These are phyloP conservation scores for Sigmodon hispidus DNA, from an alignment of 2,113 vertebrate genomes.

Conservation along the genomic window DNA sequence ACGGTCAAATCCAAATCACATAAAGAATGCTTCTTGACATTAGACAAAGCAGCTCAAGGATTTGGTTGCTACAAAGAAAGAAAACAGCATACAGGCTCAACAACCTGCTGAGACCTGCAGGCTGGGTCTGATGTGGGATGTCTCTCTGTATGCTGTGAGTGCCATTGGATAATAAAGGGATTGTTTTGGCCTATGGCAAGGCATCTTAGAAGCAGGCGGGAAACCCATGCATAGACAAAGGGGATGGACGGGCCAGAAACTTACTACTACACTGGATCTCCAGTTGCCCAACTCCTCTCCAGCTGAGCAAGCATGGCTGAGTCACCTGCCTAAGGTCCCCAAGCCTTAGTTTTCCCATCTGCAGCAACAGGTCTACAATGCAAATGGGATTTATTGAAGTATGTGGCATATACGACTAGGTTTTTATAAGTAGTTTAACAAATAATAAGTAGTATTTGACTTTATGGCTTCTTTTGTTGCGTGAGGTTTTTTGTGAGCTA, in stretches of 20 bases:
- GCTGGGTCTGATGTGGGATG: too few relatives aligned
- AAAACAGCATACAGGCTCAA: not conserved
- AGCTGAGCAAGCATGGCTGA: rapidly evolving
- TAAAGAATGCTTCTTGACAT: conserved; percentile 41
- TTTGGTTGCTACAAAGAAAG: not conserved
- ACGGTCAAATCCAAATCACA: conserved; percentile 46
- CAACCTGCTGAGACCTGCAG: not conserved
- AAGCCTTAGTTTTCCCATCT: not conserved
- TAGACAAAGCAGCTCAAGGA: not conserved
- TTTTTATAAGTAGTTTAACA: not conserved
- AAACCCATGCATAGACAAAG: too few relatives aligned
- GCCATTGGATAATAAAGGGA: too few relatives aligned
- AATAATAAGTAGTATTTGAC: not conserved
- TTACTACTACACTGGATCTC: too few relatives aligned
- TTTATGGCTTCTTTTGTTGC: not conserved
- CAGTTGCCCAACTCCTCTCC: not conserved
- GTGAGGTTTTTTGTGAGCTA: not conserved
- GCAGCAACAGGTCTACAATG: not conserved
- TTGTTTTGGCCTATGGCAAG: too few relatives aligned
- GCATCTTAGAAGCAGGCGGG: too few relatives aligned
- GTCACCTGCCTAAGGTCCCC: not conserved
- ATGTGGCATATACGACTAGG: not conserved
- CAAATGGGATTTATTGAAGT: not conserved
- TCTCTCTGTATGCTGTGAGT: too few relatives aligned
- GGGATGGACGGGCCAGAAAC: too few relatives aligned